These are phyloP conservation scores for Rhinopomastus cyanomelas DNA, from an alignment of 2,113 vertebrate genomes.

Conservation along the genomic window DNA sequence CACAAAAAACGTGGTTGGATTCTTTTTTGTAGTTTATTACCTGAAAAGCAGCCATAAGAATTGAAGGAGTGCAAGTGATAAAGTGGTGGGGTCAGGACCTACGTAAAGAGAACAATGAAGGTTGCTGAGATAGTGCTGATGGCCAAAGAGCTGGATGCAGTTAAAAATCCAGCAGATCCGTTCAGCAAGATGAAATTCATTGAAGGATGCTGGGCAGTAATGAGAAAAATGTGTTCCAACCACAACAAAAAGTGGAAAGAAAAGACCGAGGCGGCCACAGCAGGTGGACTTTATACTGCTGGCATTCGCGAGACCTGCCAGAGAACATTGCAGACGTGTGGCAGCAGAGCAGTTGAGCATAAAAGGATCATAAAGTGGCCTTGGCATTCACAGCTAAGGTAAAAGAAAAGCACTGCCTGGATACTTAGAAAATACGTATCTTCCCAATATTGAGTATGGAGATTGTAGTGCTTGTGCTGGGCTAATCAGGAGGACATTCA, in stretches of 20 bases:
- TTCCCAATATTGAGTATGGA: conserved; percentile 27
- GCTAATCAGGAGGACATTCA: conserved; percentile 52
- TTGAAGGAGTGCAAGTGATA: not conserved
- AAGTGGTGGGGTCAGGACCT: not conserved
- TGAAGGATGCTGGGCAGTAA: not conserved
- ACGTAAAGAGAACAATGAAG: not conserved
- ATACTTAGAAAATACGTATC: conserved; percentile 9
- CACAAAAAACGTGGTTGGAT: not conserved
- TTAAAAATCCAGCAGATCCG: conserved; percentile 17
- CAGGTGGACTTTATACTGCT: conserved; percentile 13
- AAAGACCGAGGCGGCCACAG: not conserved
- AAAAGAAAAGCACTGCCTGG: conserved; percentile 4
- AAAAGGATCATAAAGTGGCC: conserved; percentile 25
- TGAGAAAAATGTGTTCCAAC: conserved; percentile 2
- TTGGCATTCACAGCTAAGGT: conserved; percentile 16
- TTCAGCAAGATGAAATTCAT: conserved; percentile 5
- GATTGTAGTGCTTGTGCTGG: not conserved
- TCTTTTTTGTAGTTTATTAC: not conserved
- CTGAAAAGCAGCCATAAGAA: not conserved
- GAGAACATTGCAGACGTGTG: not conserved
- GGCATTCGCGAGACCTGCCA: not conserved
- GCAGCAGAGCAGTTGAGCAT: conserved; percentile 14
- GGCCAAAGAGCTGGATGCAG: not conserved
- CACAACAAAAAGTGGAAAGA: conserved; percentile 17
- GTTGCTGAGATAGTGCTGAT: not conserved